Base-by-base conservation (phyloP, 2,113 vertebrate genomes). In the Manacus vitellinus region DNA sequence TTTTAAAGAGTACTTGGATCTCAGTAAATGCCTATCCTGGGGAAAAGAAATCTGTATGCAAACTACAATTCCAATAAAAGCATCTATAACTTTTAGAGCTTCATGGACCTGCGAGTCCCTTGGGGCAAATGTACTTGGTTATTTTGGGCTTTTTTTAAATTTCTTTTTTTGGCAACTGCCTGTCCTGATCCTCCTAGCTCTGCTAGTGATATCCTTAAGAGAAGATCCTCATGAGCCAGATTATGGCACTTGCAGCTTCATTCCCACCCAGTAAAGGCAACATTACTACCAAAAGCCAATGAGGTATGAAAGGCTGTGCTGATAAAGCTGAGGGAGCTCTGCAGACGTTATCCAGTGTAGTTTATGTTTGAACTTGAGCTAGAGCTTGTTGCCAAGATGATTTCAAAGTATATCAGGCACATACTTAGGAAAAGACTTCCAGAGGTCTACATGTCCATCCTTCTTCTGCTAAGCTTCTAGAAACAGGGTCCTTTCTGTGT, bases 91-190 rank as follows among this genome's bases (percentile, higher is more conserved):
- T 93, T 95, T 52, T 71, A 91, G 87, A 89, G 87, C 68, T 80
- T 91, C 54, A 14, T 61, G 68, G 85, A 94, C 73, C 68, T 95
- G 70, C 43, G 81, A 93, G 73, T 72, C 43, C 67, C 89, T 75
- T 77, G 71, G 79, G 82, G 72, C 67, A 88, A 85, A 76, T 46
- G 54, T 66, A 54, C 47, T 90, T 80, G 37, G 62, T 52, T 95
- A 95, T 82, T 92, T 70, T 27, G 22, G 72, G 70, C 28, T 68
- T 85, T 88, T 90, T 90, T 82, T 61, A 35, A 55, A 17, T 52
- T 89, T 89, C 43, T 86, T 65, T 94, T 89, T 93, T 85, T 92
- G 76, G 62, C 72, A 92, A n/a, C 67, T 83, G 67, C 46, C 24
- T 83, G 85, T 88, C 47, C 47, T 56, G 55, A 85, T 94, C 62